phyloP scores from a whole-genome alignment of 2,888 invertebrate species.

The Melinaea marsaeus region DNA sequence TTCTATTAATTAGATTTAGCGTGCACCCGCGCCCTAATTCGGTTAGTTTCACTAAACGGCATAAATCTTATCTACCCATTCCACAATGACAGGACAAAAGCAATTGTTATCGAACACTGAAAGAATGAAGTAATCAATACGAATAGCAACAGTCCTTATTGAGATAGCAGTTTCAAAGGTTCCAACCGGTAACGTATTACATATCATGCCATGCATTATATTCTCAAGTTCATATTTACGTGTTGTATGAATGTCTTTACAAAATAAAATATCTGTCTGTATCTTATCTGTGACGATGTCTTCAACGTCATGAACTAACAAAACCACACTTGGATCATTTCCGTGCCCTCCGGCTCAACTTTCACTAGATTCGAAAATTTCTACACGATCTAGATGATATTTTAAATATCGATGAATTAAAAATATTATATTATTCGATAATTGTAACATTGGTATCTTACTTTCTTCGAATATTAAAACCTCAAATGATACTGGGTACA shows the following conservation, averaged over 20 bases:
- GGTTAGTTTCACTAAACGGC: conserved; percentile 29
- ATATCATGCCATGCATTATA: too few relatives aligned
- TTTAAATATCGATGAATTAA: conserved; percentile 1
- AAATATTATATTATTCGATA: not conserved
- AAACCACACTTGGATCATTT: conserved; percentile 37
- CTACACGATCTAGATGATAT: conserved; percentile 21
- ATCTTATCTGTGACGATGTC: conserved; percentile 28
- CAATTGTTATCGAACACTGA: conserved; percentile 15
- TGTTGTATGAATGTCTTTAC: too few relatives aligned
- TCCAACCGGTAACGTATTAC: not conserved
- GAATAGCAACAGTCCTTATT: not conserved
- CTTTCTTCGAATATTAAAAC: too few relatives aligned
- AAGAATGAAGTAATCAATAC: conserved; percentile 9
- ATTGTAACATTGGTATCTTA: not conserved
- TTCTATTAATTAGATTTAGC: conserved; percentile 37
- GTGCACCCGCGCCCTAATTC: conserved; percentile 33
- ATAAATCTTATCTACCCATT: conserved; percentile 32
- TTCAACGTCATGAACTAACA: conserved; percentile 25
- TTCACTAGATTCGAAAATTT: conserved; percentile 42
- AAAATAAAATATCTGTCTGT: conserved; percentile 1
- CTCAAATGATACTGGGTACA: not conserved
- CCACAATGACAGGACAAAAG: conserved; percentile 22
- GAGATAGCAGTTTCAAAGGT: not conserved
- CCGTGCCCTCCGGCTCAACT: conserved; percentile 48
- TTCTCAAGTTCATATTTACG: too few relatives aligned